Base-by-base conservation (phyloP, 2,888 invertebrate species). In the Elysia crispata region DNA sequence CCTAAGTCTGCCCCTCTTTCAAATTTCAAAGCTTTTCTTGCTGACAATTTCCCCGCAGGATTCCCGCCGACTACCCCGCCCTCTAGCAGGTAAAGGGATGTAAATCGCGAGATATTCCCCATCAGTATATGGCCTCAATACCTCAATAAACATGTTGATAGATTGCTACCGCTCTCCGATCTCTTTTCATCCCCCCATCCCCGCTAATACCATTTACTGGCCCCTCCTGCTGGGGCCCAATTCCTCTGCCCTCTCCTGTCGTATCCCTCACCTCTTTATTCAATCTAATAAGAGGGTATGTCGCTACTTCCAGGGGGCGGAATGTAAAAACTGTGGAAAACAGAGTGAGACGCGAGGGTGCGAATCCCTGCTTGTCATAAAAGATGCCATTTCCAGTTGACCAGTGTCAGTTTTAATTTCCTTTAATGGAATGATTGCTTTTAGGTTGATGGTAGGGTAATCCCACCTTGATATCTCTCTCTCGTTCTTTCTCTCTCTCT, bases 401-500 rank as follows among this genome's bases (percentile, higher is more conserved):
- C 20, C 28, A 23, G 18, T 25, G 60, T 31, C 64, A 31, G 60
- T 49, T 62, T 41, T 31, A 31, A 57, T 49, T 30, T n/a, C 31
- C n/a, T 8, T 3, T 67, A 41, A 41, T 41, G 41, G 41, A 41
- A 41, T 41, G 41, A 41, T 41, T 62, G 50, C 15, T 73, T 28
- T 23, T 41, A 67, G 30, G 54, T 69, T 77, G n/a, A 33, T 77
- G 23, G 50, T 31, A 67, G 62, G 30, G 41, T n/a, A 1, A 73
- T 62, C 60, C 31, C 72, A 60, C 33, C 75, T 79, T 33, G 54
- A 49, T 66, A 75, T 41, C 41, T 6, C 41, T 41, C 11, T 41
- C 3, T 41, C 41, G 5, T 11, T 11, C 41, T 41, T 11, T 79
- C 33, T 74, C 74, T 66, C 75, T 79, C 60, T 74, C 62, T 66